phyloP scores from a whole-genome alignment of 1,140 invertebrate genomes.

The Eumaeus atala region DNA sequence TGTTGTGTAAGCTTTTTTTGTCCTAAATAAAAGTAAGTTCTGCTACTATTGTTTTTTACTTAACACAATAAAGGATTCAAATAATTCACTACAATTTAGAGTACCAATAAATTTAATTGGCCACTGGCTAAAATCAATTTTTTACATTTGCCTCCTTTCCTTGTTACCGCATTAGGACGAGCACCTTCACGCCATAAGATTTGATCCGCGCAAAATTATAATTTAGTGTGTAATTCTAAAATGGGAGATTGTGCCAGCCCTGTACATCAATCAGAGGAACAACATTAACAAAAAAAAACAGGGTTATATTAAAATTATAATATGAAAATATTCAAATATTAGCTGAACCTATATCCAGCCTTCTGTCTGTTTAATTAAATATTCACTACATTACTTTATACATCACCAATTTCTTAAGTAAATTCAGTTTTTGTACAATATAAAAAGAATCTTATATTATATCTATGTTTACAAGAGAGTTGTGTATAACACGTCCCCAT shows the following conservation, averaged over 20 bases:
- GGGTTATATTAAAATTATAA: slow-evolving; percentile 74
- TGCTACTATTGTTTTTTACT: slow-evolving; percentile 26
- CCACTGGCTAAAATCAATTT: slow-evolving; percentile 68
- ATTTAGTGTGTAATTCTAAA: slow-evolving; percentile 24
- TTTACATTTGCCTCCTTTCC: slow-evolving; percentile 59
- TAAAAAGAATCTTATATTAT: slow-evolving; percentile 73
- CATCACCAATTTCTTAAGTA: slow-evolving; percentile 74
- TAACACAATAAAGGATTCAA: slow-evolving; percentile 35
- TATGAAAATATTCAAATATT: slow-evolving; percentile 75
- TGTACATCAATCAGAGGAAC: slow-evolving; percentile 64
- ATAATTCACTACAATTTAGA: slow-evolving; percentile 61
- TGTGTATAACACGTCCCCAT: slow-evolving; percentile 58
- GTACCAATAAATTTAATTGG: slow-evolving; percentile 73
- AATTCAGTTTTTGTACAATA: slow-evolving; percentile 74
- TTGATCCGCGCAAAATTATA: slow-evolving; percentile 11
- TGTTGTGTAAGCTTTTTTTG: slow-evolving; percentile 34
- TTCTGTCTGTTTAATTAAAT: slow-evolving; percentile 72
- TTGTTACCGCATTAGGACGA: slow-evolving; percentile 43
- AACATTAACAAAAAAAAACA: slow-evolving; percentile 72
- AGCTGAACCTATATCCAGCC: slow-evolving; percentile 63
- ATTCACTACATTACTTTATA: slow-evolving; percentile 72
- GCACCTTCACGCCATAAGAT: slow-evolving; percentile 33
- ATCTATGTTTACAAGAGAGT: slow-evolving; percentile 59
- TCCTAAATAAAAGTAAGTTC: slow-evolving; percentile 43
- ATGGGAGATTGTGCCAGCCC: slow-evolving; percentile 41